Percentiles rank a stretch among this genome's conserved stretches.
These are phyloP conservation scores for Heteromurus nitidus DNA, from an alignment of 2,888 invertebrate genomes.

Conservation along the genomic window DNA sequence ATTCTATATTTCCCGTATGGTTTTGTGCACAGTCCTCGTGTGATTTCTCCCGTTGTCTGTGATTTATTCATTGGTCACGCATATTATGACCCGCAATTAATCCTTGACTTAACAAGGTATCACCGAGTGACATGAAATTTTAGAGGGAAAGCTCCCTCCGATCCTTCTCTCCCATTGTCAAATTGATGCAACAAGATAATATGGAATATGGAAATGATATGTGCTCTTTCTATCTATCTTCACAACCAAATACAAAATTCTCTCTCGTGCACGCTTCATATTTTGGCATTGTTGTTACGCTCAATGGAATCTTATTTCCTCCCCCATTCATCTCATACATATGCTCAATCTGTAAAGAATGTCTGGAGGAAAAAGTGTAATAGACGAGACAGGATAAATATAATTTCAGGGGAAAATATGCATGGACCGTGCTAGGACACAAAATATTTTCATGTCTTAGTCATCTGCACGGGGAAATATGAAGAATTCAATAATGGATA, in stretches of 20 bases:
- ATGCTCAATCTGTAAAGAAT: too few relatives aligned
- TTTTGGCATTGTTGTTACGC: slow-evolving; percentile 2
- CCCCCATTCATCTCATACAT: too few relatives aligned
- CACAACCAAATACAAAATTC: too few relatives aligned
- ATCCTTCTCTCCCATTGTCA: background rate
- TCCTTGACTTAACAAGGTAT: slow-evolving; percentile 58
- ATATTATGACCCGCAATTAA: slow-evolving; percentile 62
- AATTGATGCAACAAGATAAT: slow-evolving; percentile 13
- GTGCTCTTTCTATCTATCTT: too few relatives aligned
- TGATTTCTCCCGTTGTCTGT: slow-evolving; percentile 20
- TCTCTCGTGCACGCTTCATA: background rate
- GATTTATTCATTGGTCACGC: slow-evolving; percentile 64
- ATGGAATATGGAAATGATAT: slow-evolving; percentile 26
- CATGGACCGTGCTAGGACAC: background rate
- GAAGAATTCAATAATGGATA: too few relatives aligned
- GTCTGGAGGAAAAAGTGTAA: too few relatives aligned
- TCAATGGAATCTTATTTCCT: slow-evolving; percentile 7
- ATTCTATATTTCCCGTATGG: too few relatives aligned
- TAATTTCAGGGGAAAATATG: too few relatives aligned
- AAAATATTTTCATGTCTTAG: slow-evolving; percentile 54
- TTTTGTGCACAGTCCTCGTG: background rate
- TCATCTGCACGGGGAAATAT: slow-evolving; percentile 40
- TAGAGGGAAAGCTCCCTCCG: too few relatives aligned
- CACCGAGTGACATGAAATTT: too few relatives aligned
- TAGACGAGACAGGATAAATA: too few relatives aligned